Percentiles rank a stretch among this genome's conserved stretches.
Evolutionary conservation across 2,888 invertebrate genomes (phyloP).

Genomic region (Erpobdella octoculata): DNA sequence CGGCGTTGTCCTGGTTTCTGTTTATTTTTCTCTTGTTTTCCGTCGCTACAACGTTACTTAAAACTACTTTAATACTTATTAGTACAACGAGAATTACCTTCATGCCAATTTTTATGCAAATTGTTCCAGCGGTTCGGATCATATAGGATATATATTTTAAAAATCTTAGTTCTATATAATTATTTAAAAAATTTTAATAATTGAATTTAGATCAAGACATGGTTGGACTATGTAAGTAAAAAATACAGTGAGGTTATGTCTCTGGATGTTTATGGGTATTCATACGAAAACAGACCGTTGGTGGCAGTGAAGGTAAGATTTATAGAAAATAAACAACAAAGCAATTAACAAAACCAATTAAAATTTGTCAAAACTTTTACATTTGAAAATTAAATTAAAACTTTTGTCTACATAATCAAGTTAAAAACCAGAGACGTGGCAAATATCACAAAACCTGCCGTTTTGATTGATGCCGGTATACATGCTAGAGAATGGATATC

Average conservation of each 20-base stretch:
- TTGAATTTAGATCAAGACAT: background rate
- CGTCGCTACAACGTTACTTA: no score
- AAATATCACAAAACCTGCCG: slow-evolving; percentile 40
- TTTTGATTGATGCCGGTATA: slow-evolving; percentile 73
- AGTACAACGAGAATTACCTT: no score
- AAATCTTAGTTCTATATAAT: no score
- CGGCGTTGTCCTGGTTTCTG: no score
- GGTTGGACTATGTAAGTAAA: background rate
- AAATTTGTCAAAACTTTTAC: no score
- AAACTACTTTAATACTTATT: no score
- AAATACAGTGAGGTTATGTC: background rate
- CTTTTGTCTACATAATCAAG: background rate
- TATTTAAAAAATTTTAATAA: no score
- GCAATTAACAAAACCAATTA: no score
- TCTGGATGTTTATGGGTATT: background rate
- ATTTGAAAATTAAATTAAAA: background rate
- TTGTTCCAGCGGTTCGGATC: no score
- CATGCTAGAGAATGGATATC: slow-evolving; percentile 73
- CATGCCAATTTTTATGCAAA: no score
- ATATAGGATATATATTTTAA: no score
- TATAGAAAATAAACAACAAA: background rate
- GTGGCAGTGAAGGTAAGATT: background rate
- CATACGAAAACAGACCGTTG: slow-evolving; percentile 10
- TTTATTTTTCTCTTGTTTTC: no score
- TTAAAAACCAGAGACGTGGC: background rate